Conservation (phyloP, 1,140 invertebrate species). For the Globodera ellingtonae region DNA sequence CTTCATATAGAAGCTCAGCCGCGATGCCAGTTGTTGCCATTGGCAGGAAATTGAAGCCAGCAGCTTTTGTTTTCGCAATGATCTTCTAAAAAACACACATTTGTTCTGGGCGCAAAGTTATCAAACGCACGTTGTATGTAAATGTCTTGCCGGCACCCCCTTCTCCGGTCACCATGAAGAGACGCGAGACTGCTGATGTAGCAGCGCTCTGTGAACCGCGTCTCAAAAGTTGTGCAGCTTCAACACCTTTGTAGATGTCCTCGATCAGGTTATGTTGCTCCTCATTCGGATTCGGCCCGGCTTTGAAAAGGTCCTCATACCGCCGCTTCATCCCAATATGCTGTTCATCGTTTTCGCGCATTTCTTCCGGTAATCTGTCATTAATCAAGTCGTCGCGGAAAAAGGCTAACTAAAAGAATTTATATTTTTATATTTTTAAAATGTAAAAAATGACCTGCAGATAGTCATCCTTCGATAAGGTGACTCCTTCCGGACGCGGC, state of each 20-base stretch:
- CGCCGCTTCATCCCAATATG: background rate
- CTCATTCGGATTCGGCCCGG: background rate
- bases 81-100: too few relatives aligned
- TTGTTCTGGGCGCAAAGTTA: too few relatives aligned
- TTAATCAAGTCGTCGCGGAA: background rate
- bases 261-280: constrained; percentile 1
- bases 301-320: background rate
- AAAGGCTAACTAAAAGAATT: background rate
- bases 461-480: background rate
- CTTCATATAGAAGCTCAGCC: background rate
- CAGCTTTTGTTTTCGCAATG: background rate
- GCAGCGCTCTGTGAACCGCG: background rate
- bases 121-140: constrained; percentile 15
- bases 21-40: constrained; percentile 9
- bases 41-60: background rate
- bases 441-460: too few relatives aligned
- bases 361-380: background rate
- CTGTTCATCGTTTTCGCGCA: background rate
- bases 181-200: background rate
- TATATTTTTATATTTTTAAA: too few relatives aligned
- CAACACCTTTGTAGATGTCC: background rate
- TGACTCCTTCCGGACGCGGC: background rate
- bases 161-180: constrained; percentile 8
- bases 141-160: constrained; percentile 8
- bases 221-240: background rate